Percentiles rank a stretch among this genome's conserved stretches.
These are phyloP conservation scores for Bombus cullumanus DNA, from an alignment of 1,140 invertebrate species.

Conservation along the genomic window DNA sequence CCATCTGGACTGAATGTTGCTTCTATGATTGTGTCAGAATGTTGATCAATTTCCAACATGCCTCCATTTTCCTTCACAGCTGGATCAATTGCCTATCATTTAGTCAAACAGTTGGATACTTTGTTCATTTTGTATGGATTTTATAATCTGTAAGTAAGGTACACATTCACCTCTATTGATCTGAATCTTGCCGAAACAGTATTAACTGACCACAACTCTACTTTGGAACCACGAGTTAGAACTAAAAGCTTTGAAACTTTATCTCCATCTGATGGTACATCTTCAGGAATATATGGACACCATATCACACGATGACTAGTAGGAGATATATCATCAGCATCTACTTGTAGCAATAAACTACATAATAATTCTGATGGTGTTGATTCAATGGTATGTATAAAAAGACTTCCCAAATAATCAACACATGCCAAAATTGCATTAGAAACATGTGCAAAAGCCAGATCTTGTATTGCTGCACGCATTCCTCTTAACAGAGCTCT, in stretches of 20 bases:
- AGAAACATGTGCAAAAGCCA: constrained; percentile 93
- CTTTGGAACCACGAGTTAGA: constrained; percentile 89
- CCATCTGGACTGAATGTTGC: constrained; percentile 96
- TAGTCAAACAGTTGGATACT: constrained; percentile 56
- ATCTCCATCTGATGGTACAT: constrained; percentile 84
- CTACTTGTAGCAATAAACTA: constrained; percentile 83
- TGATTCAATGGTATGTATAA: constrained; percentile 91
- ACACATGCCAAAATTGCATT: constrained; percentile 93
- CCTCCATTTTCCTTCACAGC: constrained; percentile 72
- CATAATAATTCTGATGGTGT: constrained; percentile 84
- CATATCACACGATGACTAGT: constrained; percentile 89
- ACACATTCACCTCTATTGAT: constrained; percentile 70
- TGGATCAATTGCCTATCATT: constrained; percentile 71
- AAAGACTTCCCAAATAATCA: constrained; percentile 91
- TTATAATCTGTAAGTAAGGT: constrained; percentile 42
- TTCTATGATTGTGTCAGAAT: constrained; percentile 90
- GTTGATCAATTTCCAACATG: constrained; percentile 86
- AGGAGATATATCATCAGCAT: constrained; percentile 73
- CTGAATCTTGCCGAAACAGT: constrained; percentile 71
- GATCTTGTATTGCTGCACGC: constrained; percentile 92
- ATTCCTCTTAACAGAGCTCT: constrained; percentile 94
- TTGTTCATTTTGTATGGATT: constrained; percentile 32
- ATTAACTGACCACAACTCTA: constrained; percentile 83
- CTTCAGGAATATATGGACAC: constrained; percentile 94
- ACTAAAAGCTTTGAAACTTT: constrained; percentile 91